A percentile compares a stretch with the other conserved stretches of the same genome.
Conservation (phyloP, 2,888 invertebrate genomes). For the Apodemia hepburni region DNA sequence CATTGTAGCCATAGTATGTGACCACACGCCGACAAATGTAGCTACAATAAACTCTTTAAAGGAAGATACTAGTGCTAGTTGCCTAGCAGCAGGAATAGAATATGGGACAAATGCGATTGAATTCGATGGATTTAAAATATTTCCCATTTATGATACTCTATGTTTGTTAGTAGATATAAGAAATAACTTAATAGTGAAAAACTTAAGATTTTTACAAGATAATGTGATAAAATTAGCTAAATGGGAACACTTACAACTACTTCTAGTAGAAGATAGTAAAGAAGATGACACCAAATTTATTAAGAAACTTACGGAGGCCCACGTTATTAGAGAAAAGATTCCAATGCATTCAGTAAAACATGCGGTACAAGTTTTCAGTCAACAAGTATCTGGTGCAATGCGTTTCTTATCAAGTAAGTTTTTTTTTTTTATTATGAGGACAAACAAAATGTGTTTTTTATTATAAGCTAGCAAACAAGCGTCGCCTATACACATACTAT, state of each 20-base stretch:
- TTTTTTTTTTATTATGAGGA: background rate
- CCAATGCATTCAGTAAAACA: slow-evolving; percentile 36
- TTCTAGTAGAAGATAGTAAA: slow-evolving; percentile 30
- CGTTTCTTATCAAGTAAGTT: slow-evolving; percentile 20
- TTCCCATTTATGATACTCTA: slow-evolving; percentile 30
- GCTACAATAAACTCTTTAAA: slow-evolving; percentile 29
- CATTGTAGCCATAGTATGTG: slow-evolving; percentile 30
- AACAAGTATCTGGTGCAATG: slow-evolving; percentile 14
- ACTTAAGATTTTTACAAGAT: slow-evolving; percentile 22
- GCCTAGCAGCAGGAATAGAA: slow-evolving; percentile 14
- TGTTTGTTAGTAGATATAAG: slow-evolving; percentile 28
- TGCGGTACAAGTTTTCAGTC: slow-evolving; percentile 17
- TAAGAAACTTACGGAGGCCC: slow-evolving; percentile 35
- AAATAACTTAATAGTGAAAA: slow-evolving; percentile 26
- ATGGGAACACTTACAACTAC: slow-evolving; percentile 21
- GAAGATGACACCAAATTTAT: slow-evolving; percentile 34
- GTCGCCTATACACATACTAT: no score
- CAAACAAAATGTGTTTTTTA: no score
- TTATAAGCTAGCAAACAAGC: no score
- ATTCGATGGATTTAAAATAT: slow-evolving; percentile 22
- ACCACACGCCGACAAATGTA: slow-evolving; percentile 29
- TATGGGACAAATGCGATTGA: slow-evolving; percentile 21
- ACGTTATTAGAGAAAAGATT: slow-evolving; percentile 31
- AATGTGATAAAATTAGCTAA: slow-evolving; percentile 7
- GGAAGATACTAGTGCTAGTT: slow-evolving; percentile 1